These are phyloP conservation scores for Euplexia lucipara DNA, from an alignment of 2,888 invertebrate species.

Conservation along the genomic window DNA sequence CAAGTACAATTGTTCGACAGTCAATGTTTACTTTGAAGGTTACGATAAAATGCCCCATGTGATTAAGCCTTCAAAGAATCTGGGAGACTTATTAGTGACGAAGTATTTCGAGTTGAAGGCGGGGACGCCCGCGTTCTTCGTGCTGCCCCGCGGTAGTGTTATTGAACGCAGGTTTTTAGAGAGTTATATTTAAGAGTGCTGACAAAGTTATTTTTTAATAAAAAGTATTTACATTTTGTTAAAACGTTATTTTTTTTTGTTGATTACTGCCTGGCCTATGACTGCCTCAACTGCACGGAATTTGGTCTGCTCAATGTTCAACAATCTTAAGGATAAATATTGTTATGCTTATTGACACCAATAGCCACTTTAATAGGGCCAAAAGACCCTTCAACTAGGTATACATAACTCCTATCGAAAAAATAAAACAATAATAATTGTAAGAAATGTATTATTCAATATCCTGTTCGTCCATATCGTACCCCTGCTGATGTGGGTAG, in stretches of 20 bases:
- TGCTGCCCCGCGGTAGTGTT: slow-evolving; percentile 90
- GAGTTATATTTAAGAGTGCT: slow-evolving; percentile 79
- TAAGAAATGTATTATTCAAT: slow-evolving; percentile 63
- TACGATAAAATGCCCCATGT: slow-evolving; percentile 91
- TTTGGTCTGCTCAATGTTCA: no score
- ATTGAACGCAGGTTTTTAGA: slow-evolving; percentile 91
- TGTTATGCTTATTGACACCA: background rate
- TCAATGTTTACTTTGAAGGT: slow-evolving; percentile 95
- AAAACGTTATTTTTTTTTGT: background rate
- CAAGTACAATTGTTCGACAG: slow-evolving; percentile 91
- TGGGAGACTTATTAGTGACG: slow-evolving; percentile 91
- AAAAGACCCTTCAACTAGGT: background rate
- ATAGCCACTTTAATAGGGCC: background rate
- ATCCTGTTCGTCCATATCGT: slow-evolving; percentile 74
- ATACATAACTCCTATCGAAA: background rate
- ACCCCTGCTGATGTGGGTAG: slow-evolving; percentile 82
- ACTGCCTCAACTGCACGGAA: no score
- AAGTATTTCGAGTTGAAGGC: slow-evolving; percentile 92
- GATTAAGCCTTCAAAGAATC: slow-evolving; percentile 89
- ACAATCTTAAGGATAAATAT: no score
- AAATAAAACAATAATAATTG: slow-evolving; percentile 28
- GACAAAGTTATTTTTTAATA: slow-evolving; percentile 13
- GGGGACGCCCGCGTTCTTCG: slow-evolving; percentile 93
- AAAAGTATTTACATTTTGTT: slow-evolving; percentile 26
- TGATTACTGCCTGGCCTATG: background rate